Evolutionary conservation across 2,113 vertebrate genomes (phyloP), one percentile per base, ranked within the genome.

Genomic region (Anthoscopus minutus): DNA sequence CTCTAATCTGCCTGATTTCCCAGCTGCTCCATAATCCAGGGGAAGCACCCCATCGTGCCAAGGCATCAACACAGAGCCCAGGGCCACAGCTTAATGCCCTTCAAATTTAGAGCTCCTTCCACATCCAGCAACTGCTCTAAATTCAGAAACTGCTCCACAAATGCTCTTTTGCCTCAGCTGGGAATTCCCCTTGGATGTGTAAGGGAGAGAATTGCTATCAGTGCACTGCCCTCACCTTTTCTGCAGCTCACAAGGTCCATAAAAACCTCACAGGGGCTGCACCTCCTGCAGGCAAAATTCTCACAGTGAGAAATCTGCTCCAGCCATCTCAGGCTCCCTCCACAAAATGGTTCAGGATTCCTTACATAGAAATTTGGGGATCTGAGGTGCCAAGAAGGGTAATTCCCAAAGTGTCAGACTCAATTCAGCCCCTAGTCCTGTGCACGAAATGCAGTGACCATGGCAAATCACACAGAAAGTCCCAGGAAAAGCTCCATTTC

Each of bases 31-130:
- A 33, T 5, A 42, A 83, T 8, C 76, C 87, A 87, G 35, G 40
- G 72, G 67, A 15, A 91, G 33, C 44, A 42, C 21, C 24, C 18
- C 61, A 23, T 64, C 42, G 25, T 6, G 56, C 74, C 70, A 73
- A 60, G 42, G 27, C 86, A 54, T 2, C 20, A 56, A 56, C 61
- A 65, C 31, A 2, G 28, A 67, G 61, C 81, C 48, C 67, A n/a
- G 35, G 48, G 57, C 48, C 13, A 13, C 0, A 35, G 50, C 69
- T 69, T 65, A 65, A 89, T 44, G n/a, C 54, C 69, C 88, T 89
- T 64, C 84, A 83, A 89, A 91, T 84, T 89, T 84, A 81, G 81
- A 86, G 73, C 50, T 86, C 90, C 16, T 28, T 15, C 30, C 73
- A n/a, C 50, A 31, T 76, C 37, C 72, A 69, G 58, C 80, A 22